Conservation (phyloP, 2,888 invertebrate species). For the Macropis europaea region DNA sequence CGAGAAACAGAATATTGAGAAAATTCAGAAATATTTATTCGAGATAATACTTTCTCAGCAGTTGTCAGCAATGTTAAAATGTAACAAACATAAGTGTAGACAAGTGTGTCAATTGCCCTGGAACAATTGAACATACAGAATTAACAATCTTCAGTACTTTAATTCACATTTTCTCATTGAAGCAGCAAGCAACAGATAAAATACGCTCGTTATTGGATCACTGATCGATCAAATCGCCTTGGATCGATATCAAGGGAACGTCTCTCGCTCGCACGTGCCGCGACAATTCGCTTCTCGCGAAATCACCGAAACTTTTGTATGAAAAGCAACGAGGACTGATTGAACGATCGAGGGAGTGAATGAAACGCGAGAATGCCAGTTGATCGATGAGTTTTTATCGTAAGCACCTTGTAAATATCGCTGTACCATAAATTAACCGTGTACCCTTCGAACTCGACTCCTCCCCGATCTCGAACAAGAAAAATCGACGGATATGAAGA, state of each 20-base stretch:
- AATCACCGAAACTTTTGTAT: conserved; percentile 23
- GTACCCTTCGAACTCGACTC: conserved; percentile 47
- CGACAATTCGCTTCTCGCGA: conserved; percentile 6
- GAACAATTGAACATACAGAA: too few species aligned
- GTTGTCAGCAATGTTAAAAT: background rate
- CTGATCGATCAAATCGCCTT: background rate
- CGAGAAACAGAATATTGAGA: too few species aligned
- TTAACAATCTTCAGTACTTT: too few species aligned
- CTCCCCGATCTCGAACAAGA: conserved; percentile 41
- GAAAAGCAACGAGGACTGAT: background rate
- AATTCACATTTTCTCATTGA: too few species aligned
- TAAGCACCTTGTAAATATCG: conserved; percentile 69
- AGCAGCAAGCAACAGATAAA: too few species aligned
- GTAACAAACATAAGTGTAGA: too few species aligned
- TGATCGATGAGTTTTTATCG: conserved; percentile 40
- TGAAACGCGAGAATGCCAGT: conserved; percentile 1
- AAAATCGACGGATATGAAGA: background rate
- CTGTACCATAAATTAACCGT: conserved; percentile 66
- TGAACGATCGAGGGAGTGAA: background rate
- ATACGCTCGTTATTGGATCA: background rate
- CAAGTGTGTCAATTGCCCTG: too few species aligned
- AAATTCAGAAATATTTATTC: too few species aligned
- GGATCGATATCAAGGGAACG: background rate
- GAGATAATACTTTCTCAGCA: background rate
- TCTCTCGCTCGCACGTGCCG: background rate